Base-by-base conservation (phyloP, 1,140 invertebrate species). In the Euborellia annulipes region DNA sequence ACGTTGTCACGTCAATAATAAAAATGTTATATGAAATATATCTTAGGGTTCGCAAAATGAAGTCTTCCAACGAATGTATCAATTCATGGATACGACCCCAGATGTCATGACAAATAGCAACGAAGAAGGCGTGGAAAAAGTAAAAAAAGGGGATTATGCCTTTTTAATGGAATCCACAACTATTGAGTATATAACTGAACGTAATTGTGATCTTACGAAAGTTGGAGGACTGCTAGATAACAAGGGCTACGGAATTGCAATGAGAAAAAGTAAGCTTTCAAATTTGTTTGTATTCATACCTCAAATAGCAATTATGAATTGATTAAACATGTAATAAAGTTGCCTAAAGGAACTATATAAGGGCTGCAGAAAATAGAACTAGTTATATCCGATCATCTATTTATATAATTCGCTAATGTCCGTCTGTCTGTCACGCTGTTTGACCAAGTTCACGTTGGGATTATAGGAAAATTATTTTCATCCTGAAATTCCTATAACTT, bases 161-260 rank as follows among this genome's bases (percentile, higher is more conserved):
- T 93, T 82, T 60, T 68, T 93, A 0, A 92, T 91, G 84, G 88
- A 92, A 64, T 88, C 84, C 1, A 79, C 83, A 1, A 76, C 81
- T 3, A 85, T 92, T 52, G 82, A 91, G 57, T 94, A 89, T 57
- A 73, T 78, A 34, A 74, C 73, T 0, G 80, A 90, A 57, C 72
- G 85, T 27, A 71, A 87, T 50, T 94, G 90, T 55, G 71, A 84
- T 54, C 64, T 93, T 0, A 76, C 76, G 1, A 78, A 81, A 65
- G 72, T 92, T 34, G 86, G 87, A 2, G 78, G 76, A 4, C 63
- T 79, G 1, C 61, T 93, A 0, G 88, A 92, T 59, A 78, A 78
- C 37, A 92, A 92, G 58, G 82, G 83, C 11, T 91, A 91, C 58
- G 86, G 84, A 17, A 87, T 91, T 40, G 86, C 82, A 0, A 85